Evolutionary conservation across 2,888 invertebrate species (phyloP).

Genomic region (Sarcophaga caerulescens): DNA sequence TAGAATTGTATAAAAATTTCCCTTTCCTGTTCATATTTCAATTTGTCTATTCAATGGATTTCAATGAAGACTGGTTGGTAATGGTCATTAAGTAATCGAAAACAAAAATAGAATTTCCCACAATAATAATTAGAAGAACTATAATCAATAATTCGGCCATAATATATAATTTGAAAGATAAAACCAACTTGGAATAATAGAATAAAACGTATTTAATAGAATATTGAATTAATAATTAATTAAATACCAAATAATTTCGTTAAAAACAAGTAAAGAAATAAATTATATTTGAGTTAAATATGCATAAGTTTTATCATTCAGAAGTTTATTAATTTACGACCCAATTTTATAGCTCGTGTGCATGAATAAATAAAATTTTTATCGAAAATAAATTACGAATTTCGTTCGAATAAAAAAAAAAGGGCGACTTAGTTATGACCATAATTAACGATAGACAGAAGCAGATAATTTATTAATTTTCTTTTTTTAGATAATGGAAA

Average conservation of each 20-base stretch:
- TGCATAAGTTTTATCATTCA: conserved; percentile 44
- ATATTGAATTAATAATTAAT: conserved; percentile 40
- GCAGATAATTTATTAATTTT: neutral
- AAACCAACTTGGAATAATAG: neutral
- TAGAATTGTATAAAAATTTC: too few species aligned
- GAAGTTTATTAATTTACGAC: conserved; percentile 54
- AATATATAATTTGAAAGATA: conserved; percentile 12
- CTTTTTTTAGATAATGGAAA: too few species aligned
- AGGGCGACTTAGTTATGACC: too few species aligned
- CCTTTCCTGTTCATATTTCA: neutral
- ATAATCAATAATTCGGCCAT: conserved; percentile 46
- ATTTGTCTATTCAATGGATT: too few species aligned
- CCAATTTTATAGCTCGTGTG: conserved; percentile 37
- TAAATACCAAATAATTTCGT: conserved; percentile 53
- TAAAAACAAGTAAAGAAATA: conserved; percentile 22
- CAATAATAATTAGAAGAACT: conserved; percentile 2
- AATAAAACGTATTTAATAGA: neutral
- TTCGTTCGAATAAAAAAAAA: conserved; percentile 34
- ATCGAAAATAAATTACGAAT: conserved; percentile 47
- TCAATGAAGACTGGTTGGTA: too few species aligned
- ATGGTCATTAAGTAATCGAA: neutral
- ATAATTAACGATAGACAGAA: neutral
- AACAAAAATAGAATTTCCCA: conserved; percentile 20
- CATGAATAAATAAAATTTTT: conserved; percentile 35
- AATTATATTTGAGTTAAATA: conserved; percentile 26